Conservation (phyloP, 2,113 vertebrate genomes). For the Protobothrops flavoviridis region DNA sequence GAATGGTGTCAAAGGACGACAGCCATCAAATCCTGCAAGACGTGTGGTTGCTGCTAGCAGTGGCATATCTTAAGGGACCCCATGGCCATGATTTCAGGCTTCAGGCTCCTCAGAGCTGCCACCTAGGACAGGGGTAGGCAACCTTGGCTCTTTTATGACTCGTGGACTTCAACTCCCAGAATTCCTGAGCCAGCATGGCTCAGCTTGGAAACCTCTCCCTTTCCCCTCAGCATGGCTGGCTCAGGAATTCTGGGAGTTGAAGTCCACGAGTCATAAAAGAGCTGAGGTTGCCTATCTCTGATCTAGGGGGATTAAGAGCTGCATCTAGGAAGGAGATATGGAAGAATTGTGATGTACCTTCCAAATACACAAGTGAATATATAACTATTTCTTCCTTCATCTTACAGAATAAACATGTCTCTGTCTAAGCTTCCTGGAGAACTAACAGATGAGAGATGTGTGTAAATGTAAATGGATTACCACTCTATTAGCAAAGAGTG, state of each 20-base stretch:
- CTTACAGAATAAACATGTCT: neutral
- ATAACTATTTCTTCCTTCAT: neutral
- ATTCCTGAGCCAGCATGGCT: no score
- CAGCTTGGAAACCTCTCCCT: no score
- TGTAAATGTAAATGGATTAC: neutral
- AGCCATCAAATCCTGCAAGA: neutral
- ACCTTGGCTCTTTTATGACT: no score
- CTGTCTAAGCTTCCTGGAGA: neutral
- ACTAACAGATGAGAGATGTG: neutral
- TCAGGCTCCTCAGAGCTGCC: no score
- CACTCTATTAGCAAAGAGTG: neutral
- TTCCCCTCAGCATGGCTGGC: no score
- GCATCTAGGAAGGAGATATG: neutral
- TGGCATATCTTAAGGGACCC: neutral
- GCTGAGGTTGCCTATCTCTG: no score
- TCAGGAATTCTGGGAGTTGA: no score
- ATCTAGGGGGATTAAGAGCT: neutral
- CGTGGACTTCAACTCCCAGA: no score
- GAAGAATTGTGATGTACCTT: neutral
- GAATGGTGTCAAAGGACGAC: neutral
- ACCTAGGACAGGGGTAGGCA: no score
- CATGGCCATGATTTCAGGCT: neutral
- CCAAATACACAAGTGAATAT: neutral
- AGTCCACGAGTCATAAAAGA: no score
- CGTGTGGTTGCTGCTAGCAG: neutral